Evolutionary conservation across 2,113 vertebrate genomes (phyloP).

Genomic region (Cyanocitta stelleri): DNA sequence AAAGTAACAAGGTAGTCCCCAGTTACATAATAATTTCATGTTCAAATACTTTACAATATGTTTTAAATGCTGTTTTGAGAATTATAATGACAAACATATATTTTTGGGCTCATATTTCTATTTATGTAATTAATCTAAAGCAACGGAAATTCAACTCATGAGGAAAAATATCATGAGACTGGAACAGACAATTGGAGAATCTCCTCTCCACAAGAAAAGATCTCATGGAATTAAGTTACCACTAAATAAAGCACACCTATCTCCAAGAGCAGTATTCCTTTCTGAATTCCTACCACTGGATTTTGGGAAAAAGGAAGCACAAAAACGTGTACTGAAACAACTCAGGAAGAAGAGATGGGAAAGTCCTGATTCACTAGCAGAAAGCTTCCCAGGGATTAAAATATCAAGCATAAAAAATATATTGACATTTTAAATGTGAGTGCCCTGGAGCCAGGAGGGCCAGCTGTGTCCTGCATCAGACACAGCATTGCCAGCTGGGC

Average conservation of each 20-base stretch:
- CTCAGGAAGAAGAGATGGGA: neutral
- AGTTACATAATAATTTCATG: neutral
- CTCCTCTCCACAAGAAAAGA: neutral
- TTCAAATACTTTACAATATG: neutral
- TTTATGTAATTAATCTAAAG: neutral
- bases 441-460: neutral
- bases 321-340: rapidly evolving
- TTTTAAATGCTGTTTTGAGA: neutral
- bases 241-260: neutral
- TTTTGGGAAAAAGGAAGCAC: neutral
- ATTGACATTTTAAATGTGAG: neutral
- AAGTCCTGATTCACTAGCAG: neutral
- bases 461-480: neutral
- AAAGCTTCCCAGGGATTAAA: neutral
- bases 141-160: neutral
- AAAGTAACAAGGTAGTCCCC: neutral
- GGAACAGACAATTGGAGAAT: neutral
- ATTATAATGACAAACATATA: neutral
- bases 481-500: rapidly evolving
- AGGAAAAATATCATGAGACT: neutral
- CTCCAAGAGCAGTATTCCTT: neutral
- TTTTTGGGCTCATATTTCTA: neutral
- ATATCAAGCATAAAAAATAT: neutral
- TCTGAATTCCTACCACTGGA: neutral
- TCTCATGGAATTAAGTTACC: neutral